Base-by-base conservation (phyloP, 2,888 invertebrate genomes). In the Pseudolycoriella hygida region DNA sequence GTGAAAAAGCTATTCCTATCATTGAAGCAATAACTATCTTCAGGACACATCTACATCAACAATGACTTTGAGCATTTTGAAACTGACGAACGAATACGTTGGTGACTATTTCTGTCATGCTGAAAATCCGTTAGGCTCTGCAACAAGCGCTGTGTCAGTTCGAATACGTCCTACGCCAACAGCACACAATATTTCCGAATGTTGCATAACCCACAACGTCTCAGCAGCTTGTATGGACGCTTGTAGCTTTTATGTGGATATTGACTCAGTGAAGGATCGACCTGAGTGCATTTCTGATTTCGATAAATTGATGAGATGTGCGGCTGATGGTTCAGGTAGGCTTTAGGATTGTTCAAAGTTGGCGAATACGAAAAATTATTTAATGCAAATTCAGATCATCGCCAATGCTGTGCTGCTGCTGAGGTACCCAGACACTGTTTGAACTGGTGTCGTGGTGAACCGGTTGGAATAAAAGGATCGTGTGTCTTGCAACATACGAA, bases 101-200 rank as follows among this genome's bases (percentile, higher is more conserved):
- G 85, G 86, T 0, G 82, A 83, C 51, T 88, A 86, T 60, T 85
- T 74, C 65, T 88, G 87, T 51, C 82, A 84, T 59, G 86, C 87
- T 0, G 83, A 85, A 62, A 88, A 88, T 59, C 77, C 80, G 0
- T 81, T 84, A 54, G 87, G 87, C 1, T 74, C 74, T 50, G 72
- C 76, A 0, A 72, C 82, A 3, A 70, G 77, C 44, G 77, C 83
- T 0, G 83, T 83, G 0, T 81, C 81, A 0, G 82, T 83, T 44
- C 63, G 82, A 19, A 71, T 83, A 42, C 64, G 83, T 31, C 76
- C 74, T 40, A 66, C 71, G 1, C 71, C 72, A 0, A 71, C 72
- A 0, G 71, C 75, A 0, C 75, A 74, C 54, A 84, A 85, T 54
- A 77, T 85, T 19, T 80, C 81, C 0, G 77, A 82, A 52, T 90